phyloP scores from a whole-genome alignment of 2,797 vertebrate species.

The Sebastes oblongus region DNA sequence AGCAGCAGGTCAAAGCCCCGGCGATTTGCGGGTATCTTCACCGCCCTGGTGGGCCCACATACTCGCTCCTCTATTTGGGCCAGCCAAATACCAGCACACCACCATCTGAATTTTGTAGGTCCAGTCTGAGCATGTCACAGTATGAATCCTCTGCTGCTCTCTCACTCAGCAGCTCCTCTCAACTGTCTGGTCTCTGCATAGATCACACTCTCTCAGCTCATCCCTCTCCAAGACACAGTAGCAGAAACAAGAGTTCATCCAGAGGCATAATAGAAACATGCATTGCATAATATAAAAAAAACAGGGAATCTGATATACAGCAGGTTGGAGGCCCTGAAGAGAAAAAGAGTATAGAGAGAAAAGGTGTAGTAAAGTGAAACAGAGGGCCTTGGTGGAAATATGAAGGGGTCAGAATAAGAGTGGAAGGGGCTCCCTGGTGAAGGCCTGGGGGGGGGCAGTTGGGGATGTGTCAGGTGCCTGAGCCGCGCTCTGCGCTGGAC shows the following conservation, averaged over 20 bases:
- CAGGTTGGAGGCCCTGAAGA: constrained; percentile 46
- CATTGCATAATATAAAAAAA: constrained; percentile 34
- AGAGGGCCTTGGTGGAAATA: constrained; percentile 60
- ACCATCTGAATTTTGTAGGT: background rate
- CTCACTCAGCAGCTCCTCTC: constrained; percentile 77
- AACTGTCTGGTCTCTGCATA: constrained; percentile 78
- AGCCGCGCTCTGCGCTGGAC: constrained; percentile 65
- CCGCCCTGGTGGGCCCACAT: background rate
- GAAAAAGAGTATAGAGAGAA: constrained; percentile 41
- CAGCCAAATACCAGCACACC: background rate
- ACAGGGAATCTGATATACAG: constrained; percentile 24
- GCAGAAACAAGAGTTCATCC: background rate
- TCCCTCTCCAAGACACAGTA: constrained; percentile 2
- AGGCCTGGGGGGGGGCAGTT: constrained; percentile 51
- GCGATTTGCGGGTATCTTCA: background rate
- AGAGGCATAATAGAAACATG: constrained; percentile 39
- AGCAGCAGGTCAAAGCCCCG: background rate
- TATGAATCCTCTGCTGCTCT: constrained; percentile 68
- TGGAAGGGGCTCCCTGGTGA: constrained; percentile 55
- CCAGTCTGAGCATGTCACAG: background rate
- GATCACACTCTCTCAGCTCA: constrained; percentile 62
- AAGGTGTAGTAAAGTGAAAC: constrained; percentile 58
- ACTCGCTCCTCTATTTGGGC: background rate
- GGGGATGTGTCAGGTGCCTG: constrained; percentile 80
- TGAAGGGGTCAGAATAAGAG: constrained; percentile 65